Percentiles rank a stretch among this genome's conserved stretches.
These are phyloP conservation scores for Limenitis camilla DNA, from an alignment of 2,888 invertebrate genomes.

Conservation along the genomic window DNA sequence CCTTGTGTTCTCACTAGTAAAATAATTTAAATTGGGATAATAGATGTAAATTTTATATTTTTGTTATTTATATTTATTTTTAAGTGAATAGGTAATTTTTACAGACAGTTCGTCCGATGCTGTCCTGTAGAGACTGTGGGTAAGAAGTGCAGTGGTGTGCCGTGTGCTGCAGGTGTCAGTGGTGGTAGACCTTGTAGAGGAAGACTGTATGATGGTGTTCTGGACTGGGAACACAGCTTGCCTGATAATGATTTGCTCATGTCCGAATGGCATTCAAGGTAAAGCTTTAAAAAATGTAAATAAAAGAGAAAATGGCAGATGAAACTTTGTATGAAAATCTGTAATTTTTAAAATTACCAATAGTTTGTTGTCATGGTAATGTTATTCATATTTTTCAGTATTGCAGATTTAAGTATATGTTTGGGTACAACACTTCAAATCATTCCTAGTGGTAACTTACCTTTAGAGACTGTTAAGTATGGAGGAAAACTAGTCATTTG, in stretches of 20 bases:
- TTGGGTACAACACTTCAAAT: constrained; percentile 99
- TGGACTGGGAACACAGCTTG: constrained; percentile 98
- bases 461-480: constrained; percentile 87
- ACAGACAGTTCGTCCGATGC: constrained; percentile 85
- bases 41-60: too few species aligned
- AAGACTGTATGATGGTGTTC: constrained; percentile 88
- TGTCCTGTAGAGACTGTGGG: constrained; percentile 88
- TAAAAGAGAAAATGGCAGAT: background rate
- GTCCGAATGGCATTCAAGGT: constrained; percentile 92
- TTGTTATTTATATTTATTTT: too few species aligned
- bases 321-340: too few species aligned
- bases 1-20: too few species aligned
- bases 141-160: constrained; percentile 78
- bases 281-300: too few species aligned
- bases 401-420: constrained; percentile 94
- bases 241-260: constrained; percentile 89
- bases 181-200: constrained; percentile 89
- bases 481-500: constrained; percentile 93
- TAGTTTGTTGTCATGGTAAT: too few species aligned
- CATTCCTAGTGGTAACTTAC: constrained; percentile 95
- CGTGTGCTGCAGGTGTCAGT: constrained; percentile 79
- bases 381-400: too few species aligned
- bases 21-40: too few species aligned
- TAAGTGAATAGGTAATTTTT: too few species aligned
- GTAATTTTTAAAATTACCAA: too few species aligned